Evolutionary conservation across 1,140 invertebrate species (phyloP), one percentile per base, ranked within the genome.

Genomic region (Diachasmimorpha longicaudata): DNA sequence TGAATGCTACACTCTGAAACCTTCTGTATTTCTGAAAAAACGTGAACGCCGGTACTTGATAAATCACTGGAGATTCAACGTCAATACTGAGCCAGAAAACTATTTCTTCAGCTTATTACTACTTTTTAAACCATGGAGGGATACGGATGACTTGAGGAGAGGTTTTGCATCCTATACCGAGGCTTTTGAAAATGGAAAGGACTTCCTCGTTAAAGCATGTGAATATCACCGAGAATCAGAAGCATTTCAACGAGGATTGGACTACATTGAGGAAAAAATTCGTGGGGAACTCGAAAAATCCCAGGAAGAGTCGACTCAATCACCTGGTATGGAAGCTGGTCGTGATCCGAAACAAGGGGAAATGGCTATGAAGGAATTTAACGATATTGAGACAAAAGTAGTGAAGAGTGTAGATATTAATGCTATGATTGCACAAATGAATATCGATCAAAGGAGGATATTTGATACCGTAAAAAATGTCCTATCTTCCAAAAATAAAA

Each of bases 331-430:
- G 13, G 2, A 25, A 63, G 23, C 31, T 63, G 58, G 23, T 1
- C 1, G 72, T 72, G 55, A 76, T 42, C 72, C 75, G 21, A 63
- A 80, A 21, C 71, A 82, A 79, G 70, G 77, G 69, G 78, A 76
- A 69, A 75, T 76, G 52, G 80, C 76, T 11, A 80, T 84, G 79
- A 75, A 79, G 74, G 81, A 84, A 74, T 81, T 84, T 69, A 58
- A 71, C 31, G 70, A 76, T 44, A 55, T 73, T 31, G 73, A 70
- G 9, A 39, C 70, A 44, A 58, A 73, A 25, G 48, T 58, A 10
- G 48, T 73, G 21, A 46, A 55, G 37, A 44, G 3, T 8, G 67
- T 71, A 72, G 37, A 79, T 77, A 10, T 81, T 1, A 9, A 70
- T 23, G 25, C 77, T 63, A 77, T 80, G 74, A 79, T 78, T 42